Evolutionary conservation across 2,797 vertebrate genomes (phyloP).

Genomic region (Takifugu ocellatus): DNA sequence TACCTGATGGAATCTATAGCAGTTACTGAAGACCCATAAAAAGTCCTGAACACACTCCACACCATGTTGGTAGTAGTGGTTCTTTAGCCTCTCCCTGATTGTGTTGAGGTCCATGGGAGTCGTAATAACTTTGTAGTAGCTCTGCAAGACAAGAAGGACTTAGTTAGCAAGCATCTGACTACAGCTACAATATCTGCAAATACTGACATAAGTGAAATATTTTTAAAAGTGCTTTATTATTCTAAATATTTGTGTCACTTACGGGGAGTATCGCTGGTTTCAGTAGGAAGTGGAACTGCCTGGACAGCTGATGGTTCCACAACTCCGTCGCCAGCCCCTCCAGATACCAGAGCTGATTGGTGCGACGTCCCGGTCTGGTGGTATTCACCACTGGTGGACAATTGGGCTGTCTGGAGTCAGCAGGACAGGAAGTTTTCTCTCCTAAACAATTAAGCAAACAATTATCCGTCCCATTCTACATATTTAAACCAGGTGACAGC

Average conservation of each 20-base stretch:
- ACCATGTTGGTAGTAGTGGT: too few relatives aligned
- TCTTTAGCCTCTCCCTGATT: too few relatives aligned
- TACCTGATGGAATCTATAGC: too few relatives aligned
- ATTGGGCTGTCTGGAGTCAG: slow-evolving; percentile 60
- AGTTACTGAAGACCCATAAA: too few relatives aligned
- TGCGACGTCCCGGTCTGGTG: slow-evolving; percentile 78
- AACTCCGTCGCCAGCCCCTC: slow-evolving; percentile 83
- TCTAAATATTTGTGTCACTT: slow-evolving; percentile 58
- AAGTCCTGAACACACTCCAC: too few relatives aligned
- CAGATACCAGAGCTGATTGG: slow-evolving; percentile 90
- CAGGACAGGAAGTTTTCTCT: too few relatives aligned
- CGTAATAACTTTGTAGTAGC: too few relatives aligned
- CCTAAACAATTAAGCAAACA: too few relatives aligned
- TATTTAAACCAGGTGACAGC: too few relatives aligned
- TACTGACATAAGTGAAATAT: too few relatives aligned
- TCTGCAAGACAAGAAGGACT: slow-evolving; percentile 1
- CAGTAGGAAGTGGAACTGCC: slow-evolving; percentile 92
- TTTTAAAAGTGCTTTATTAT: background rate
- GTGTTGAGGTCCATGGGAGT: too few relatives aligned
- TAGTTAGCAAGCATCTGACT: background rate
- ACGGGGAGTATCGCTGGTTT: slow-evolving; percentile 89
- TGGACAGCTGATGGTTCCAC: slow-evolving; percentile 88
- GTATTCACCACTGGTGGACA: slow-evolving; percentile 79
- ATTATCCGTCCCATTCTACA: background rate
- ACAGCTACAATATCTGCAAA: background rate